phyloP scores from a whole-genome alignment of 2,888 invertebrate species.

The Phengaris alcon region DNA sequence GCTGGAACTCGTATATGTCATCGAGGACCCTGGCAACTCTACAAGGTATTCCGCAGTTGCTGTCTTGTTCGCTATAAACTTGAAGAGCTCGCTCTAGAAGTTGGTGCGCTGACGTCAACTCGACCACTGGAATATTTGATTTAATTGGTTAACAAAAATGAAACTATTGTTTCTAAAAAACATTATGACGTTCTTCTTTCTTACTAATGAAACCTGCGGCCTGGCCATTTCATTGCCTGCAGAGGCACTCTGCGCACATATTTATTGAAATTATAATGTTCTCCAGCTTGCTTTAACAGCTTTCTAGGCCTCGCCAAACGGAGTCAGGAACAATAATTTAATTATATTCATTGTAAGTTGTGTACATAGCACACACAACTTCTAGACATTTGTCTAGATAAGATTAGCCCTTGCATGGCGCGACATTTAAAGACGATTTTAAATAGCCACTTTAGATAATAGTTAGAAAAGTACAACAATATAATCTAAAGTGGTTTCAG shows the following conservation, averaged over 20 bases:
- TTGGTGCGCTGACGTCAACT: slow-evolving; percentile 68
- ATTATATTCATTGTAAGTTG: no score
- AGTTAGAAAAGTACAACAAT: neutral
- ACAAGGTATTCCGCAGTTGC: slow-evolving; percentile 66
- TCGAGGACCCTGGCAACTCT: slow-evolving; percentile 70
- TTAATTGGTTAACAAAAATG: neutral
- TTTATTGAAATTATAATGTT: no score
- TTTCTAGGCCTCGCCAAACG: no score
- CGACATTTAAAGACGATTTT: neutral
- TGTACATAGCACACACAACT: neutral
- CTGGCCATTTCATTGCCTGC: no score
- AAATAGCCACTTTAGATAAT: neutral
- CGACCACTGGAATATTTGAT: slow-evolving; percentile 50
- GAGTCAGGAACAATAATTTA: no score
- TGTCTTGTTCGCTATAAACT: slow-evolving; percentile 52
- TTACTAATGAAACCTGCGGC: no score
- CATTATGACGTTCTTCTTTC: no score
- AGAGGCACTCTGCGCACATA: no score
- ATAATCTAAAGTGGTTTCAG: neutral
- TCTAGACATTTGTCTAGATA: neutral
- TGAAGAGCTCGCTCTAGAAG: slow-evolving; percentile 69
- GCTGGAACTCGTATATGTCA: slow-evolving; percentile 71
- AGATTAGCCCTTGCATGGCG: neutral
- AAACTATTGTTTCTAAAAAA: slow-evolving; percentile 31
- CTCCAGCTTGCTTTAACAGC: no score